Evolutionary conservation across 2,113 vertebrate species (phyloP).

Genomic region (Boulengeromyrus knoepffleri): DNA sequence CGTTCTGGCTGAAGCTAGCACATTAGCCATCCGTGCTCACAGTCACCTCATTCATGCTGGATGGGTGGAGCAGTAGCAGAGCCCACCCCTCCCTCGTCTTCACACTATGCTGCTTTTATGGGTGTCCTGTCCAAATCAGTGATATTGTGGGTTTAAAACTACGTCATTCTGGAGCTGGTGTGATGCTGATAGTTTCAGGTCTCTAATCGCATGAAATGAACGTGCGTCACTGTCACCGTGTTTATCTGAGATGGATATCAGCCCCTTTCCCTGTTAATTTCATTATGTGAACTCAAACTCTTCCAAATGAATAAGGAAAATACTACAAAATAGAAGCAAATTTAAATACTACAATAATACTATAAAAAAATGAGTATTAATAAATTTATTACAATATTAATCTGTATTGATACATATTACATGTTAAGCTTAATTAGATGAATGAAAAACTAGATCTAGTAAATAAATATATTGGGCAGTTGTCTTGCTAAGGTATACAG

Average conservation of each 20-base stretch:
- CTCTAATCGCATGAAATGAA: not conserved
- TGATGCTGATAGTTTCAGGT: not conserved
- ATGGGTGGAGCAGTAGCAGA: not conserved
- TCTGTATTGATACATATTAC: not conserved
- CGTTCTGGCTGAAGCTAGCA: constrained; percentile 8
- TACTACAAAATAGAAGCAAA: not conserved
- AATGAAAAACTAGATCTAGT: not conserved
- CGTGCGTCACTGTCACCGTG: not conserved
- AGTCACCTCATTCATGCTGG: not conserved
- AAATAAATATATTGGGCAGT: not conserved
- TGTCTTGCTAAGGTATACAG: not conserved
- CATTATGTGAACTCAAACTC: not conserved
- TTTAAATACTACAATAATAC: not conserved
- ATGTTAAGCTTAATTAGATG: not conserved
- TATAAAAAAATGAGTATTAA: not conserved
- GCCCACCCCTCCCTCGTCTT: not conserved
- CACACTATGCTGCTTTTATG: not conserved
- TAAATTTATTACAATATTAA: not conserved
- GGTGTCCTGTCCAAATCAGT: not conserved
- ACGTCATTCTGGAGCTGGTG: not conserved
- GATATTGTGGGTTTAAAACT: not conserved
- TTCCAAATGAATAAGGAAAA: not conserved
- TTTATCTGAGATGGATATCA: not conserved
- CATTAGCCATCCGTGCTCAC: not conserved
- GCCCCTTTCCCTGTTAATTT: not conserved